phyloP scores from a whole-genome alignment of 2,888 invertebrate species.

The Dendrolimus pini region DNA sequence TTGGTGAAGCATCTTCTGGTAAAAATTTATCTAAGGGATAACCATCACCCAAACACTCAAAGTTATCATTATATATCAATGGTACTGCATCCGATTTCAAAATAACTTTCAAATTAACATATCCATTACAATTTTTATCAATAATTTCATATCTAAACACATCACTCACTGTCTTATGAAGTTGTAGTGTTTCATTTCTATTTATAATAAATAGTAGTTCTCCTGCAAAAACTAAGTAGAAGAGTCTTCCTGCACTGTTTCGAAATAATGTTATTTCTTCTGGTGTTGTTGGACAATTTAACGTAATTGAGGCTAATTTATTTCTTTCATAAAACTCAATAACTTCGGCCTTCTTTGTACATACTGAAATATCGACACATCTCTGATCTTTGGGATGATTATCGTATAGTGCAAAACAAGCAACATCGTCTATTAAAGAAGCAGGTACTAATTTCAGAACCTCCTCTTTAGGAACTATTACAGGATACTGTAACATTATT shows the following conservation, averaged over 20 bases:
- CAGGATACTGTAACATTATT: constrained; percentile 11
- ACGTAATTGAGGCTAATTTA: constrained; percentile 26
- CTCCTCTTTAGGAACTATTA: constrained; percentile 28
- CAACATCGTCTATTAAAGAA: constrained; percentile 33
- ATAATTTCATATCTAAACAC: constrained; percentile 38
- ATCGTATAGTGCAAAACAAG: constrained; percentile 53
- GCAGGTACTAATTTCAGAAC: constrained; percentile 39
- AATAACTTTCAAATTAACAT: constrained; percentile 36
- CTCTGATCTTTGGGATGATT: constrained; percentile 44
- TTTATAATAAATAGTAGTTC: constrained; percentile 41
- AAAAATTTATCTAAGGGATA: background rate
- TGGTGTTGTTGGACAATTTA: constrained; percentile 20
- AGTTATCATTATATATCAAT: constrained; percentile 51
- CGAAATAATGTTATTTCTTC: constrained; percentile 39
- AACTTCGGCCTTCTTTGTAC: constrained; percentile 43
- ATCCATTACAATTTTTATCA: constrained; percentile 39
- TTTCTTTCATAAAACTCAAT: constrained; percentile 47
- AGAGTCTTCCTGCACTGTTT: constrained; percentile 40
- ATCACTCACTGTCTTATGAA: constrained; percentile 31
- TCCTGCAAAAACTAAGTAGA: constrained; percentile 38
- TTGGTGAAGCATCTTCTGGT: constrained; percentile 27
- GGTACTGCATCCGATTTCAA: constrained; percentile 47
- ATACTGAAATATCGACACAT: constrained; percentile 44
- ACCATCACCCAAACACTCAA: constrained; percentile 26
- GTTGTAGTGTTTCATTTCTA: constrained; percentile 23